Base-by-base conservation (phyloP, 2,888 invertebrate genomes). In the Homarus gammarus region DNA sequence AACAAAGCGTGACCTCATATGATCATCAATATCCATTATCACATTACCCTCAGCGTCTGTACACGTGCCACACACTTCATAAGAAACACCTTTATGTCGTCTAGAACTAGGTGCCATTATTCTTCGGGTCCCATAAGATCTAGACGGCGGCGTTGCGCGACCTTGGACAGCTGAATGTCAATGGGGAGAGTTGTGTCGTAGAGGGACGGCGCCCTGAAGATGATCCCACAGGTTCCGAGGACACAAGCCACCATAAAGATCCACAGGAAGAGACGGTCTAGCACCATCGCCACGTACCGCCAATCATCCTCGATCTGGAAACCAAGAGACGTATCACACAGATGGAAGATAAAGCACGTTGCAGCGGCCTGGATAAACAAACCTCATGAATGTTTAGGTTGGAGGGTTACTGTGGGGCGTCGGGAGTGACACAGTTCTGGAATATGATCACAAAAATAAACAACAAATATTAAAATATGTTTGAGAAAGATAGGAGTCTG, bases 251-350 rank as follows among this genome's bases (percentile, higher is more conserved):
- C 94, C 31, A 98, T 98, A 94, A 98, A 98, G 93, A 98, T 98
- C 97, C 98, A 98, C 72, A 98, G 95, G 94, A 98, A 98, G 88
- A 98, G 95, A 87, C 98, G 95, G 94, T 98, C 98, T 93, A 98
- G 95, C 72, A 98, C 98, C 97, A 98, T 97, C 87, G 98, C 98
- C 64, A 98, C 98, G 94, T 98, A 98, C 94, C 98, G 98, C 98
- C 98, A 98, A 95, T 98, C 98, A 94, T 98, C 98, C 94, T 97
- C 97, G 81, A 97, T 97, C 97, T 97, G 94, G 0, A 75, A 77
- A 12, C 8, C 5, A 56, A 36, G 36, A 78, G 27, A 44, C 5
- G 27, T 27, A 15, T n/a, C 27, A 33, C 0, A 38, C n/a, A 64
- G 27, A 40, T 36, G 64, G 27, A 18, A 64, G n/a, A 64, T 1